Base-by-base conservation (phyloP, 2,113 vertebrate species). In the Ancistrus triradiatus region DNA sequence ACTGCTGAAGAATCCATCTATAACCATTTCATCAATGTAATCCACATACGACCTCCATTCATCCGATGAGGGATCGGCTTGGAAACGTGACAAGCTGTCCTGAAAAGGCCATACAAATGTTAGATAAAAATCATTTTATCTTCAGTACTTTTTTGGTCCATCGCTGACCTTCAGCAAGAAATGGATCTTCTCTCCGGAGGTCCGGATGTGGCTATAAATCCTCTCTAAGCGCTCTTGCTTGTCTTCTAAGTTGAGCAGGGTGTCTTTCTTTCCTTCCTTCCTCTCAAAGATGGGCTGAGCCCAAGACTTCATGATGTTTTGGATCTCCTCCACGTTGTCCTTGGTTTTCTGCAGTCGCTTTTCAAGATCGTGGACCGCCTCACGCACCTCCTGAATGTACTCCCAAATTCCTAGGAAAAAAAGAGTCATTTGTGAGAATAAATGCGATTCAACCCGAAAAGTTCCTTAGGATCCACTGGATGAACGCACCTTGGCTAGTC, bases 21-120 rank as follows among this genome's bases (percentile, higher is more conserved):
- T 80, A 44, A 98, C 73, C 83, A 93, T 90, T 72, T 92, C 85
- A 69, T 99, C 96, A 13, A 97, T 57, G 3, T 92, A 92, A 35
- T 91, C 88, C 60, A 93, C 74, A 0, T 98, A 98, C 0, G 78
- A 81, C 74, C 82, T 90, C 95, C 96, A 98, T 60, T 75, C 38
- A 0, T 79, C 86, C 10, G 91, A 93, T 0, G 70, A 33, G 21
- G 81, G 73, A 14, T 94, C 88, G 35, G 87, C 87, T 65, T 74
- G 80, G 2, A 98, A 89, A 14, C 97, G 86, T 25, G 13, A 62
- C 73, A 87, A 65, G 56, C 97, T 98, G 69, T 88, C 90, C 96
- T 98, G 64, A 52, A 76, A n/a, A n/a, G n/a, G n/a, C n/a, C 70
- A 62, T 22, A 3, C 27, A 50, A 3, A 44, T 3, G 9, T n/a